These are phyloP conservation scores for Notarius quadriscutis DNA, from an alignment of 2,113 vertebrate genomes.

Conservation along the genomic window DNA sequence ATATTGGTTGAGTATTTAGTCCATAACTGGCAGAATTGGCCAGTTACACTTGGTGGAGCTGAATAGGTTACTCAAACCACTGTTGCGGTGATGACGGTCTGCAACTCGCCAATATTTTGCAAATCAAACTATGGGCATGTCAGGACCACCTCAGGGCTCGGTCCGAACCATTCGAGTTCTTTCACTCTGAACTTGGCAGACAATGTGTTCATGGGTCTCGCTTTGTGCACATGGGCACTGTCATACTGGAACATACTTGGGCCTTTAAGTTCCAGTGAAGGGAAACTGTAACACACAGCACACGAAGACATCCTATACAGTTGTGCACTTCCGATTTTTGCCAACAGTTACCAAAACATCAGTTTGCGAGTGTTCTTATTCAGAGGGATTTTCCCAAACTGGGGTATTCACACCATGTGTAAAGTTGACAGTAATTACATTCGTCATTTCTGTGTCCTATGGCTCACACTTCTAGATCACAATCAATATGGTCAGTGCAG, in stretches of 20 bases:
- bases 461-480: background rate
- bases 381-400: background rate
- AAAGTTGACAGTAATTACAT: conserved; percentile 2
- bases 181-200: background rate
- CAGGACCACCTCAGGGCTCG: background rate
- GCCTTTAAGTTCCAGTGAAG: background rate
- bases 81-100: too few species aligned
- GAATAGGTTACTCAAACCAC: too few species aligned
- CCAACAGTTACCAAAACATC: background rate
- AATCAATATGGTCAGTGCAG: background rate
- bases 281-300: background rate
- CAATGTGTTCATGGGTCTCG: background rate
- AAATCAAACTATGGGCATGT: too few species aligned
- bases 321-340: background rate
- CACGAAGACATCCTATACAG: background rate
- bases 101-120: too few species aligned
- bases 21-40: too few species aligned
- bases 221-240: background rate
- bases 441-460: background rate
- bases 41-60: too few species aligned
- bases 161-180: background rate
- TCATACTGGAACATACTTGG: background rate
- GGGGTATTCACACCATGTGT: background rate
- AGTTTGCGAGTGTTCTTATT: background rate
- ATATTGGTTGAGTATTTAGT: too few species aligned